Conservation (phyloP, 2,113 vertebrate species). For the Crotalus viridis region DNA sequence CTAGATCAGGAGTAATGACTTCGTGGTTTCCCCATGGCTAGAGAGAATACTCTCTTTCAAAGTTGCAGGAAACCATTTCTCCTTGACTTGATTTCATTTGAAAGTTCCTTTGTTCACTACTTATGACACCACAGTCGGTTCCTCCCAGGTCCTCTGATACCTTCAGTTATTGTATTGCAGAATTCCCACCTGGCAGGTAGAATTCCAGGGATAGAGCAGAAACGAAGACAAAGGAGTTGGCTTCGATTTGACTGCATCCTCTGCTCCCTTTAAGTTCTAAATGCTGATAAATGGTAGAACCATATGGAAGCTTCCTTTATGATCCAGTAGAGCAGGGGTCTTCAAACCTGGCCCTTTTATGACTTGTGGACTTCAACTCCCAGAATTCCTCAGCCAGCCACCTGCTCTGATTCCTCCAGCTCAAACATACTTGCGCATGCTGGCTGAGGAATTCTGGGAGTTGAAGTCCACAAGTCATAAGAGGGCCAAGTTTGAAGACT, state of each 20-base stretch:
- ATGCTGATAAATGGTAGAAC: neutral
- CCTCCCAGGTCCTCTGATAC: neutral
- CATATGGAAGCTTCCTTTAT: constrained; percentile 22
- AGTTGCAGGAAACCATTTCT: neutral
- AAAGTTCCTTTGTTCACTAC: neutral
- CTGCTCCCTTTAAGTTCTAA: neutral
- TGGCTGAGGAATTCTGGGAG: no score
- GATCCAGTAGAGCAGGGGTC: neutral
- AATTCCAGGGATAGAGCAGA: neutral
- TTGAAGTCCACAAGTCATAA: no score
- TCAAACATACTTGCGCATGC: no score
- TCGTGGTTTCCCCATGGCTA: neutral
- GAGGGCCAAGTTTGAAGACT: no score
- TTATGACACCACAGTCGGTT: neutral
- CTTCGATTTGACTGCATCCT: neutral
- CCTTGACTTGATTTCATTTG: neutral
- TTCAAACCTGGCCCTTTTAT: no score
- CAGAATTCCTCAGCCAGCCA: no score
- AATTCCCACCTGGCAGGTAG: neutral
- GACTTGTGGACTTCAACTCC: no score
- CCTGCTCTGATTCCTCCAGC: no score
- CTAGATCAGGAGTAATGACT: neutral
- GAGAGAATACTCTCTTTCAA: neutral
- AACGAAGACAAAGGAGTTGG: neutral
- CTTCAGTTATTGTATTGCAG: neutral